Evolutionary conservation across 2,797 vertebrate species (phyloP), one percentile per base, ranked within the genome.

Genomic region (Basileuterus tristriatus): DNA sequence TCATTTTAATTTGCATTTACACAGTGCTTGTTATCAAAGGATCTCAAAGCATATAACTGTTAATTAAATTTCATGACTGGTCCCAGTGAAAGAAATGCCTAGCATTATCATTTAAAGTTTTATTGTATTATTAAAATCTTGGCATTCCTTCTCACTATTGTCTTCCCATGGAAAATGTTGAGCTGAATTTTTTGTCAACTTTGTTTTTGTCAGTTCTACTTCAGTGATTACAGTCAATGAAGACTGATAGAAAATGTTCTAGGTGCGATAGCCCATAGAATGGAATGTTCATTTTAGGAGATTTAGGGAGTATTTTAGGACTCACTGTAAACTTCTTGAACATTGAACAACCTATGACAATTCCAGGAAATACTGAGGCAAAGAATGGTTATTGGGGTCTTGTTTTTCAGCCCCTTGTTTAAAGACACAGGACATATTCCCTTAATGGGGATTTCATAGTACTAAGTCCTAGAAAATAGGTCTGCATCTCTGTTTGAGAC

Each of bases 41-140:
- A 78, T 94, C 77, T 96, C 74, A 77, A 92, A 91, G 36, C 75
- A 78, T 62, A 49, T 65, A 37, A 91, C 34, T 87, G 29, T 84
- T 94, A 90, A 96, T 94, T 96, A 91, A 84, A 85, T 94, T 74
- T 89, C 68, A 78, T 62, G 29, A 88, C 83, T 58, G 53, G 44
- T 86, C 72, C 47, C 58, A 27, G 47, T 72, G 79, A 64, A 91
- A 90, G 34, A 52, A 24, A 39, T 24, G 63, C 60, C 22, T 64
- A 56, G 36, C 3, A 12, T 72, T 83, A 32, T 79, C 14, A 71
- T 83, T 90, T 80, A 86, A 94, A 67, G 14, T 77, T 75, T 77
- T 88, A 47, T 83, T 91, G 36, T 52, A 27, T 58, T 77, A 58
- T 87, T 89, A 93, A 83, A 85, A 68, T 79, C 26, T 68, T 83